Percentiles rank a stretch among this genome's conserved stretches.
Evolutionary conservation across 2,113 vertebrate species (phyloP).

Genomic region (Nesoenas mayeri): DNA sequence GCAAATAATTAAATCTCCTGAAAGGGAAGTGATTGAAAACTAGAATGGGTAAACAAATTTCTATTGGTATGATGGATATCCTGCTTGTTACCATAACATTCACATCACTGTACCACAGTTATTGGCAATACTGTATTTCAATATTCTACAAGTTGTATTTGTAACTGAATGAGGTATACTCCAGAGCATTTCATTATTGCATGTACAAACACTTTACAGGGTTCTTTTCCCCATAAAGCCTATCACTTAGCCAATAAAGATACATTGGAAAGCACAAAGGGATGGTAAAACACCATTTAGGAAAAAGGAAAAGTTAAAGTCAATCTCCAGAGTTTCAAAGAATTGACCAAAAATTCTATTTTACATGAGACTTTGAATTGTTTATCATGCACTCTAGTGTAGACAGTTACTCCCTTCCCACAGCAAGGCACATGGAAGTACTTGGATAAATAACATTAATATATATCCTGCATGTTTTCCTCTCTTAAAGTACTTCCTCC

Average conservation of each 20-base stretch:
- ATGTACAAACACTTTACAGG: neutral
- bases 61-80: neutral
- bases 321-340: neutral
- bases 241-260: neutral
- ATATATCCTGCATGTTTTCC: neutral
- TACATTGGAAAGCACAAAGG: neutral
- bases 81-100: neutral
- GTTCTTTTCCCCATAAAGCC: neutral
- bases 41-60: neutral
- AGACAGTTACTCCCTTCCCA: neutral
- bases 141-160: neutral
- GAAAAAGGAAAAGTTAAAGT: neutral
- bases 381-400: neutral
- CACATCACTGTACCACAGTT: neutral
- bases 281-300: neutral
- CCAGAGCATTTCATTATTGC: neutral
- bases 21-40: neutral
- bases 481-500: neutral
- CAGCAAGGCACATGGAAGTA: neutral
- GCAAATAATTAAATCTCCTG: neutral
- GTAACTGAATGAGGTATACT: neutral
- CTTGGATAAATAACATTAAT: neutral
- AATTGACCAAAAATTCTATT: neutral
- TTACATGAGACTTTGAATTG: neutral
- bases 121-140: neutral